A percentile compares a stretch with the other conserved stretches of the same genome.
phyloP scores from a whole-genome alignment of 2,113 vertebrate genomes.

The Lethenteron reissneri region DNA sequence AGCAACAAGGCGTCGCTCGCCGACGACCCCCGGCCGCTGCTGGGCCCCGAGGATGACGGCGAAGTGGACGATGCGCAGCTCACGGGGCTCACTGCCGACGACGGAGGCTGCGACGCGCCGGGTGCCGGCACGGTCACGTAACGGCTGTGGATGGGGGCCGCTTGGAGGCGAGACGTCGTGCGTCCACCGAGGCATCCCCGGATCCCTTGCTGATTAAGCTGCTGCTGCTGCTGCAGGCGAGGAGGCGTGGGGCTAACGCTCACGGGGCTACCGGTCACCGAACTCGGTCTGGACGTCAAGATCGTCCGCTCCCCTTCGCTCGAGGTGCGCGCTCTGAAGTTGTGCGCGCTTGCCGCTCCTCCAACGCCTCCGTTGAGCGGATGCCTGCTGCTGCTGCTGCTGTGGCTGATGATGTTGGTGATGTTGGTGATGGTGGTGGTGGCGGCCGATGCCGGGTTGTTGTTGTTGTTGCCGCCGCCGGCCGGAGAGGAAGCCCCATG shows the following conservation, averaged over 20 bases:
- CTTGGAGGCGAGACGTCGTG: conserved; percentile 22
- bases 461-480: conserved; percentile 15
- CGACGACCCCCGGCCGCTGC: conserved; percentile 32
- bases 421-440: conserved; percentile 32
- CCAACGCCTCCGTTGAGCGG: no score
- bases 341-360: conserved; percentile 6
- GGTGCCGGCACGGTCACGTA: conserved; percentile 50
- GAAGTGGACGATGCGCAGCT: conserved; percentile 29
- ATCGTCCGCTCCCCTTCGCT: conserved; percentile 45
- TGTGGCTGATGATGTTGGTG: conserved; percentile 20
- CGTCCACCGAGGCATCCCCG: conserved; percentile 18
- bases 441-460: conserved; percentile 25
- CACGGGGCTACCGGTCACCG: conserved; percentile 48
- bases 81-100: conserved; percentile 33
- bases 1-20: conserved; percentile 26
- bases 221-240: conserved; percentile 40
- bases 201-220: conserved; percentile 28
- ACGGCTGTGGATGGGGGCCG: conserved; percentile 49
- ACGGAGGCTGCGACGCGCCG: conserved; percentile 43
- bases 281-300: conserved; percentile 26
- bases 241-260: conserved; percentile 45
- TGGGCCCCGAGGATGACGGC: conserved; percentile 9
- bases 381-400: no score
- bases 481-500: no score
- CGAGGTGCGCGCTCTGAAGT: conserved; percentile 43